These are phyloP conservation scores for Thripadectes ignobilis DNA, from an alignment of 2,797 vertebrate genomes.

Conservation along the genomic window DNA sequence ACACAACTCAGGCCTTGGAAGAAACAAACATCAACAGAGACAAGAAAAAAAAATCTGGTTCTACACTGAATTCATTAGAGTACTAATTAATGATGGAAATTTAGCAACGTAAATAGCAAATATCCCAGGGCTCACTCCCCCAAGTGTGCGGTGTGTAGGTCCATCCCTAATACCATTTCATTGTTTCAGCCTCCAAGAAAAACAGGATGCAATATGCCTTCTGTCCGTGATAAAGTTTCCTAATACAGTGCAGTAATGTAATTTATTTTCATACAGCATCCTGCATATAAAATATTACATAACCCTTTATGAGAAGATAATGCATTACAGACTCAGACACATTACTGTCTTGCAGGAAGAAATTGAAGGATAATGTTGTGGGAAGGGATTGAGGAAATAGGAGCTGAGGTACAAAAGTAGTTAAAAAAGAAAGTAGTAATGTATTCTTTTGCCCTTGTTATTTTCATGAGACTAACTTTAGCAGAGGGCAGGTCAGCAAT, in stretches of 20 bases:
- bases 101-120: slow-evolving; percentile 12
- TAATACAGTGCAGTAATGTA: slow-evolving; percentile 65
- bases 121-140: not conserved
- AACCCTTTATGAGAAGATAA: slow-evolving; percentile 67
- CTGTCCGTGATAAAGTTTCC: slow-evolving; percentile 67
- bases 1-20: not conserved
- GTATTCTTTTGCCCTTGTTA: not conserved
- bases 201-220: slow-evolving; percentile 67
- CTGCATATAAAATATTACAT: slow-evolving; percentile 69
- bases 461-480: not conserved
- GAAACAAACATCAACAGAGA: not conserved
- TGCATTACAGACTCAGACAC: slow-evolving; percentile 62
- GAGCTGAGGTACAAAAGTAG: slow-evolving; percentile 14
- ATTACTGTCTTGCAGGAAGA: slow-evolving; percentile 59
- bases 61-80: slow-evolving; percentile 18
- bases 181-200: slow-evolving; percentile 57
- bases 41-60: not conserved
- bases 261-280: slow-evolving; percentile 70
- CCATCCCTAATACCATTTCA: not conserved
- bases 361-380: slow-evolving; percentile 48
- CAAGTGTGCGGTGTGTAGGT: not conserved
- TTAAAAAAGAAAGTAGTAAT: slow-evolving; percentile 1
- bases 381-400: slow-evolving; percentile 24
- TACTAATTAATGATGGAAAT: slow-evolving; percentile 23
- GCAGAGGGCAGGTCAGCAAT: not conserved